A percentile compares a stretch with the other conserved stretches of the same genome.
These are phyloP conservation scores for Corvus hawaiiensis DNA, from an alignment of 2,113 vertebrate genomes.

Conservation along the genomic window DNA sequence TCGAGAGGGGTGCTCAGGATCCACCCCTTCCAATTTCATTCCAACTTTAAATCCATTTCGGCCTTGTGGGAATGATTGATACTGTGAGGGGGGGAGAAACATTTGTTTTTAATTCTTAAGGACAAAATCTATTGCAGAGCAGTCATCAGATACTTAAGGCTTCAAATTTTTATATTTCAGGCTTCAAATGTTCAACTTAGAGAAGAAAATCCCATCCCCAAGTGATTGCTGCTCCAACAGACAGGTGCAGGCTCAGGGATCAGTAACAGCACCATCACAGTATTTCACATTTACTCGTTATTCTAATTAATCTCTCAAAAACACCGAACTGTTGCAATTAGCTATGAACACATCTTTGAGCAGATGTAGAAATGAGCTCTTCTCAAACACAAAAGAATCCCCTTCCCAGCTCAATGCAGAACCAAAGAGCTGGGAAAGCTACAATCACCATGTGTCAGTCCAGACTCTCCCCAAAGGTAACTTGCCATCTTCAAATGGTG, in stretches of 20 bases:
- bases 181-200: background rate
- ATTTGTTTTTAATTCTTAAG: background rate
- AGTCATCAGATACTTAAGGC: background rate
- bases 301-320: background rate
- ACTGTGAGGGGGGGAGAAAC: slow-evolving; percentile 60
- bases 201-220: background rate
- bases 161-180: background rate
- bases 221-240: background rate
- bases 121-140: background rate
- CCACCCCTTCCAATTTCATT: slow-evolving; percentile 90
- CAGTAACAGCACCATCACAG: background rate
- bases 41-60: slow-evolving; percentile 89
- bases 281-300: background rate
- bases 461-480: background rate
- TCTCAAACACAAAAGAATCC: background rate
- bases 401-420: background rate
- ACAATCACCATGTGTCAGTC: background rate
- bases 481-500: background rate
- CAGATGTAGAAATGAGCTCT: background rate
- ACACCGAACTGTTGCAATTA: background rate
- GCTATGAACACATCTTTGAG: background rate
- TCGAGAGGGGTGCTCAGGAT: slow-evolving; percentile 84
- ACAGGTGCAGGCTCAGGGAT: background rate
- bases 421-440: background rate
- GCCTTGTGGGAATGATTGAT: slow-evolving; percentile 86